Conservation (phyloP, 1,140 invertebrate species). For the Atopsyche davidsoni region DNA sequence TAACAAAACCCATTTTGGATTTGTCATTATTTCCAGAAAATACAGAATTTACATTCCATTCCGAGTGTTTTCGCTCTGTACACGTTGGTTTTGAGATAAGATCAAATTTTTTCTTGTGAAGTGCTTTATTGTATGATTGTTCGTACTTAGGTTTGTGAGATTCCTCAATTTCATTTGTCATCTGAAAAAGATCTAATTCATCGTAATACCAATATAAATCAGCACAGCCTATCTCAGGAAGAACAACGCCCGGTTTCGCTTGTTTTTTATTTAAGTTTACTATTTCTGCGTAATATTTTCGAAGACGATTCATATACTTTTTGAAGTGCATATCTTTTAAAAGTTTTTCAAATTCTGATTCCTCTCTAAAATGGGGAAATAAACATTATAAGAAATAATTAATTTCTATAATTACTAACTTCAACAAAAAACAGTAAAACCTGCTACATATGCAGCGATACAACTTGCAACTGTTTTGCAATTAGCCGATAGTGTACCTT, state of each 20-base stretch:
- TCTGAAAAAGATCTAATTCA: slow-evolving; percentile 4
- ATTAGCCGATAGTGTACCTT: no score
- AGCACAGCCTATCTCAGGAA: slow-evolving; percentile 43
- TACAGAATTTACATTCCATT: no score
- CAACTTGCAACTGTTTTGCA: no score
- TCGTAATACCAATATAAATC: slow-evolving; percentile 41
- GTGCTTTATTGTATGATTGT: slow-evolving; percentile 1
- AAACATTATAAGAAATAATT: slow-evolving; percentile 2
- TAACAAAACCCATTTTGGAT: slow-evolving; percentile 4
- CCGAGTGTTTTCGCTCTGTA: slow-evolving; percentile 7
- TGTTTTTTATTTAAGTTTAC: slow-evolving; percentile 37
- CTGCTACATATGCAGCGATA: no score
- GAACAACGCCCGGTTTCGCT: slow-evolving; percentile 39
- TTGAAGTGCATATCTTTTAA: slow-evolving; percentile 43
- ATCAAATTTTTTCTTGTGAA: slow-evolving; percentile 3
- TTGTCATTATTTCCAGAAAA: no score
- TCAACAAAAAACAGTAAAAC: no score
- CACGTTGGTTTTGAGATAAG: slow-evolving; percentile 1
- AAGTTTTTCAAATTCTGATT: slow-evolving; percentile 43
- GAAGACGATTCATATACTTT: slow-evolving; percentile 43
- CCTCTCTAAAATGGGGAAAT: slow-evolving; percentile 28
- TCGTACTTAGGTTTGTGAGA: neutral
- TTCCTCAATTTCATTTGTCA: slow-evolving; percentile 3
- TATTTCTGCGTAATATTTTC: slow-evolving; percentile 41
- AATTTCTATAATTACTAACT: neutral